Evolutionary conservation across 2,113 vertebrate species (phyloP), one percentile per base, ranked within the genome.

Genomic region (Hipposideros armiger): DNA sequence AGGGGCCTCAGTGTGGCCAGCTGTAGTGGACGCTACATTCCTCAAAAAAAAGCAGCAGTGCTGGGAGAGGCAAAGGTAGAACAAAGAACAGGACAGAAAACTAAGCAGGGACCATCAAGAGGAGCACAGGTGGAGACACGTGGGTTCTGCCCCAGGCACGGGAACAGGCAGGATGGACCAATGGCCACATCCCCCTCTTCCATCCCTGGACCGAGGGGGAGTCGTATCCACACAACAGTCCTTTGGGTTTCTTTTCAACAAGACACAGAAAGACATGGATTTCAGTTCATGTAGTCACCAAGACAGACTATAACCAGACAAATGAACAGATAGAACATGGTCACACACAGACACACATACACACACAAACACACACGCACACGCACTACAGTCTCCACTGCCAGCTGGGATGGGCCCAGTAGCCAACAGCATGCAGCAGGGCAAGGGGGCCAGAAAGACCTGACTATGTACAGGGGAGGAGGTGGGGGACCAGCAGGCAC

Each of bases 1-100:
- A 70, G 36, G 95, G 78, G 74, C 78, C 82, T 84, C 95, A 69
- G 92, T 93, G 87, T 95, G 98, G 97, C 98, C 95, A 95, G 97
- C 98, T 98, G 98, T 98, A 98, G 98, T 84, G 98, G 97, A 97
- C 97, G 98, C 98, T 98, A 98, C 98, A 98, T 99, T 99, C 98
- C 97, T 98, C 74, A 92, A 80, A 91, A 91, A 86, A 97, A 60
- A 97, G 87, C 93, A 95, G 93, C 56, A 96, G 97, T 94, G 97
- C 98, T 95, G 95, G 96, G 91, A 62, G 97, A 97, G 89, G 91
- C 91, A 88, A 87, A 66, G 69, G 64, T 40, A 58, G 80, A 24
- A 97, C 95, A 82, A 81, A 92, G 91, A 84, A 96, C 86, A 30
- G 60, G 88, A 96, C 95, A 81, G 86, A 81, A 77, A 94, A 95